Percentiles rank a stretch among this genome's conserved stretches.
These are phyloP conservation scores for Diadophis punctatus DNA, from an alignment of 2,113 vertebrate species.

Conservation along the genomic window DNA sequence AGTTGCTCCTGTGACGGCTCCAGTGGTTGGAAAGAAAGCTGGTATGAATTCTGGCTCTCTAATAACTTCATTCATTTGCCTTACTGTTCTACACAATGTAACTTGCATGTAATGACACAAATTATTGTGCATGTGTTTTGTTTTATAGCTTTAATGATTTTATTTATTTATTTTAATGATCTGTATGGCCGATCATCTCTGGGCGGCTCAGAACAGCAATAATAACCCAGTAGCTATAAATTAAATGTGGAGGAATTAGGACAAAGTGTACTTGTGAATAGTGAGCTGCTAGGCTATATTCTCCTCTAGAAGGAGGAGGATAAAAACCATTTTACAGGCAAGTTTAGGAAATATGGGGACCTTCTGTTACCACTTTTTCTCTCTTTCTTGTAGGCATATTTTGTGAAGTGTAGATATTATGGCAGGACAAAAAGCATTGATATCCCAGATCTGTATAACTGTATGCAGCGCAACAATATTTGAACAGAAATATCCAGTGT, in stretches of 20 bases:
- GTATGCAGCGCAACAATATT: not conserved
- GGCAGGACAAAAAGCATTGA: not conserved
- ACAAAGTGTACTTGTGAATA: not conserved
- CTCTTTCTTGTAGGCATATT: not conserved
- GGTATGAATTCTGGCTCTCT: slow-evolving; percentile 72
- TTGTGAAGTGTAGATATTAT: not conserved
- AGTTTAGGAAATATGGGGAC: not conserved
- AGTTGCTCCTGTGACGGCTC: slow-evolving; percentile 76
- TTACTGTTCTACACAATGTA: not conserved
- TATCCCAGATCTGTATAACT: not conserved
- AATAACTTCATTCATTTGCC: not conserved
- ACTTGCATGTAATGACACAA: not conserved
- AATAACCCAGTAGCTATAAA: not conserved
- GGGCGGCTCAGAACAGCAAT: not conserved
- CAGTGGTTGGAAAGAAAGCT: slow-evolving; percentile 88
- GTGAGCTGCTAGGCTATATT: not conserved
- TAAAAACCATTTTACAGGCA: not conserved
- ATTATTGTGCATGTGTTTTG: not conserved
- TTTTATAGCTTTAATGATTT: no score
- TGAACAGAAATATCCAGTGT: not conserved
- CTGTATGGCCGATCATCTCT: not conserved
- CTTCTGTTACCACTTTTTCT: not conserved
- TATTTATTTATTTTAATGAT: not conserved
- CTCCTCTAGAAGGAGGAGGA: not conserved
- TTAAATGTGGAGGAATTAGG: not conserved